These are phyloP conservation scores for Limenitis camilla DNA, from an alignment of 2,888 invertebrate genomes.

Conservation along the genomic window DNA sequence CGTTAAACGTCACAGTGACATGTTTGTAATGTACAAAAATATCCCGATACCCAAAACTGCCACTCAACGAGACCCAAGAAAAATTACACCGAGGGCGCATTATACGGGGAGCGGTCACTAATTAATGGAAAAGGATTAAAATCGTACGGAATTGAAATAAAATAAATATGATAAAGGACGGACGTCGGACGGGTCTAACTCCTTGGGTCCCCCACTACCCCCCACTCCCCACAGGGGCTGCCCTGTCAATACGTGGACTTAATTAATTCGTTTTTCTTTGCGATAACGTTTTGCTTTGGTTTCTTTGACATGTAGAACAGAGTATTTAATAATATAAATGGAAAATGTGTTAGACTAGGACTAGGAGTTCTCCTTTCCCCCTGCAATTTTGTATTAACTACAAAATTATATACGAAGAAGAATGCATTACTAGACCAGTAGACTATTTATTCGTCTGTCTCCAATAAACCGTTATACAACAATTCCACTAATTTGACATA, in stretches of 20 bases:
- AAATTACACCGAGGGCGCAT: constrained; percentile 62
- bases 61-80: constrained; percentile 47
- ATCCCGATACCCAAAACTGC: constrained; percentile 14
- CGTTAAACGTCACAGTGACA: neutral
- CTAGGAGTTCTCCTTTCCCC: too few species aligned
- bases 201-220: too few species aligned
- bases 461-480: too few species aligned
- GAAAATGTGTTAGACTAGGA: too few species aligned
- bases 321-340: neutral
- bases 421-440: too few species aligned
- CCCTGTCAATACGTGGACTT: constrained; percentile 4
- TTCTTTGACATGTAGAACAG: neutral
- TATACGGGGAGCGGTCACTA: constrained; percentile 65
- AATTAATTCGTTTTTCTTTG: constrained; percentile 6
- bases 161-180: constrained; percentile 71
- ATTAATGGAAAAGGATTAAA: constrained; percentile 76
- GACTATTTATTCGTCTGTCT: too few species aligned
- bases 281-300: neutral
- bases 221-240: too few species aligned
- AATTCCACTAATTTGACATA: too few species aligned
- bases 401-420: too few species aligned
- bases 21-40: neutral
- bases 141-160: constrained; percentile 72
- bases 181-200: too few species aligned
- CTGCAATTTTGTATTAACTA: too few species aligned